Conservation (phyloP, 2,797 vertebrate genomes). For the Tangara arthus region DNA sequence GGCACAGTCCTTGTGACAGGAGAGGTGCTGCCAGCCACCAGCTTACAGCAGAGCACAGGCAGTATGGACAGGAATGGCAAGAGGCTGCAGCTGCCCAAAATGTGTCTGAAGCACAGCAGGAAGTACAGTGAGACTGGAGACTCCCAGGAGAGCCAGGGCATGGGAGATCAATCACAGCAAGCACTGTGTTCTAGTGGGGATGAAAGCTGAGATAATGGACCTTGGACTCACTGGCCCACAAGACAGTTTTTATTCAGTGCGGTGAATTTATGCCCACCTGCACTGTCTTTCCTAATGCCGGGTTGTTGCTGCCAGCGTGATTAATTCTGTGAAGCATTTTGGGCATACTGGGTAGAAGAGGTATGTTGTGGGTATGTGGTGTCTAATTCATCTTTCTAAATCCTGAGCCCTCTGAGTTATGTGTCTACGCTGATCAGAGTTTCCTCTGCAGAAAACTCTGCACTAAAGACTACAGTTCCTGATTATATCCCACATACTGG, state of each 20-base stretch:
- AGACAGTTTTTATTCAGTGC: not conserved
- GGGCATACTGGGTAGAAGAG: not conserved
- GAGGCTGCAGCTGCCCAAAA: not conserved
- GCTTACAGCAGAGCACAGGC: not conserved
- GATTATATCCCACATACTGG: conserved; percentile 2
- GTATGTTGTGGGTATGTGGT: not conserved
- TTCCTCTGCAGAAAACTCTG: conserved; percentile 1
- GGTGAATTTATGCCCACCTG: not conserved
- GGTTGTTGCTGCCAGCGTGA: not conserved
- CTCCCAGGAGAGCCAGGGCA: not conserved
- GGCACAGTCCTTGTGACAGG: not conserved
- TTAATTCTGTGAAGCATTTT: not conserved
- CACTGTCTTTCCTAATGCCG: not conserved
- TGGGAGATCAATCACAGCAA: not conserved
- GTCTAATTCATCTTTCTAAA: not conserved
- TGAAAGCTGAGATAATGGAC: not conserved
- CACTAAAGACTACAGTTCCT: conserved; percentile 3
- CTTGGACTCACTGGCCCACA: not conserved
- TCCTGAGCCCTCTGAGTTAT: not conserved
- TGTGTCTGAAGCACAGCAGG: not conserved
- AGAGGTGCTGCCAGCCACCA: not conserved
- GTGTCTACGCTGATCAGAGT: not conserved
- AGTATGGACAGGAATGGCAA: not conserved
- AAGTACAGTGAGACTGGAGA: not conserved
- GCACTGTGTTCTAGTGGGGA: not conserved